phyloP scores from a whole-genome alignment of 1,140 invertebrate genomes.

The Teleopsis dalmanni region DNA sequence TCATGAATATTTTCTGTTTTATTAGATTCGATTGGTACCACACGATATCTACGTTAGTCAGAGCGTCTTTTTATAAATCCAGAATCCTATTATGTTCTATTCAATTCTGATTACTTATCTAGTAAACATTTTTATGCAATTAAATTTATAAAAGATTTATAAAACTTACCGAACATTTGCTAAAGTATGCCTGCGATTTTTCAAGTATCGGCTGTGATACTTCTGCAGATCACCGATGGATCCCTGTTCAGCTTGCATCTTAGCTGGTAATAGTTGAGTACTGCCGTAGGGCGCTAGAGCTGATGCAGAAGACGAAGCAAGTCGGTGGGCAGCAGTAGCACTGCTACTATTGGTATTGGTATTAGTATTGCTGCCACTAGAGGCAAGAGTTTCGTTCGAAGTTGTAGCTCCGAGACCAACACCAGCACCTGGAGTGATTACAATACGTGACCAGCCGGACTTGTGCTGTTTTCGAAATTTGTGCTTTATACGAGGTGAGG shows the following conservation, averaged over 20 bases:
- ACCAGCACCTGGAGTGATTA: slow-evolving; percentile 23
- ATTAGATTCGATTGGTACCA: too few species aligned
- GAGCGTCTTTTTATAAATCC: too few species aligned
- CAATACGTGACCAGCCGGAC: slow-evolving; percentile 36
- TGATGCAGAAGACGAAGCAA: slow-evolving; percentile 33
- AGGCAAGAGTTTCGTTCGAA: slow-evolving; percentile 35
- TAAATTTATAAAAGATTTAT: not conserved
- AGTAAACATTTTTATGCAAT: too few species aligned
- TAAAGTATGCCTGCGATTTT: slow-evolving; percentile 73
- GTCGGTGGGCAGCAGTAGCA: slow-evolving; percentile 27
- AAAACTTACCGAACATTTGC: slow-evolving; percentile 78
- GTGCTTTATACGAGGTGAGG: slow-evolving; percentile 39
- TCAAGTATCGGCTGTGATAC: slow-evolving; percentile 73
- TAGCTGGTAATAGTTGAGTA: slow-evolving; percentile 47
- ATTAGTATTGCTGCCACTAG: slow-evolving; percentile 30
- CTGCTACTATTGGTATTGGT: slow-evolving; percentile 42
- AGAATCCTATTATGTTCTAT: too few species aligned
- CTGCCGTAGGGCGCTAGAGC: slow-evolving; percentile 32
- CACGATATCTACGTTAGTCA: too few species aligned
- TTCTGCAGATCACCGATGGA: slow-evolving; percentile 78
- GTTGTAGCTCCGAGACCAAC: slow-evolving; percentile 24
- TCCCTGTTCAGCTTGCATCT: slow-evolving; percentile 82
- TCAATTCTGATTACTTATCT: too few species aligned
- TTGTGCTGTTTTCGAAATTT: slow-evolving; percentile 42
- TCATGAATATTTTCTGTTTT: too few species aligned